Conservation (phyloP, 2,888 invertebrate species). For the Crocallis elinguaria region DNA sequence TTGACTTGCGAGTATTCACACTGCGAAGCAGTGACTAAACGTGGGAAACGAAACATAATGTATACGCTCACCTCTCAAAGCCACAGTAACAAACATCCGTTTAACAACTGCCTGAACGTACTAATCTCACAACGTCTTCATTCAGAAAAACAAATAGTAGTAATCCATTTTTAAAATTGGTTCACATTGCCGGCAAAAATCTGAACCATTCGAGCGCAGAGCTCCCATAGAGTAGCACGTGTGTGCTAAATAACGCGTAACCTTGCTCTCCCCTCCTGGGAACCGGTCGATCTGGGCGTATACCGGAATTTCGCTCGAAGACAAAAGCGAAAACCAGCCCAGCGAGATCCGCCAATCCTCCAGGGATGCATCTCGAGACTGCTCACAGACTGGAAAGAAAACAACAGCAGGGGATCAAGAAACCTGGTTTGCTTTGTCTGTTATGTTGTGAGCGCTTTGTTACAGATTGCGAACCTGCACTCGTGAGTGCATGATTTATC, state of each 20-base stretch:
- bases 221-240: constrained; percentile 52
- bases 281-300: constrained; percentile 66
- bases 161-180: constrained; percentile 6
- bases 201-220: constrained; percentile 28
- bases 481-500: constrained; percentile 14
- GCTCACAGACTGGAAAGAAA: constrained; percentile 42
- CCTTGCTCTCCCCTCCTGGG: constrained; percentile 76
- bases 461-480: constrained; percentile 26
- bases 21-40: constrained; percentile 22
- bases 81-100: constrained; percentile 19
- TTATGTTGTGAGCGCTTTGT: constrained; percentile 34
- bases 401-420: constrained; percentile 45
- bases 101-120: constrained; percentile 5
- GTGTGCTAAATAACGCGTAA: constrained; percentile 68
- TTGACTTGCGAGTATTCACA: constrained; percentile 29
- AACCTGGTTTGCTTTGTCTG: constrained; percentile 42
- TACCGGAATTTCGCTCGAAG: constrained; percentile 59
- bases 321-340: constrained; percentile 53
- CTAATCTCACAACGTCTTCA: constrained; percentile 1
- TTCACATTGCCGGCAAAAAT: constrained; percentile 18
- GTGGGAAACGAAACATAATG: constrained; percentile 36
- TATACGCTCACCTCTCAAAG: constrained; percentile 15
- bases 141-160: not conserved
- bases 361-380: constrained; percentile 34
- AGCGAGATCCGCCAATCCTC: constrained; percentile 44